phyloP scores from a whole-genome alignment of 2,888 invertebrate genomes.

The Cetonia aurata region DNA sequence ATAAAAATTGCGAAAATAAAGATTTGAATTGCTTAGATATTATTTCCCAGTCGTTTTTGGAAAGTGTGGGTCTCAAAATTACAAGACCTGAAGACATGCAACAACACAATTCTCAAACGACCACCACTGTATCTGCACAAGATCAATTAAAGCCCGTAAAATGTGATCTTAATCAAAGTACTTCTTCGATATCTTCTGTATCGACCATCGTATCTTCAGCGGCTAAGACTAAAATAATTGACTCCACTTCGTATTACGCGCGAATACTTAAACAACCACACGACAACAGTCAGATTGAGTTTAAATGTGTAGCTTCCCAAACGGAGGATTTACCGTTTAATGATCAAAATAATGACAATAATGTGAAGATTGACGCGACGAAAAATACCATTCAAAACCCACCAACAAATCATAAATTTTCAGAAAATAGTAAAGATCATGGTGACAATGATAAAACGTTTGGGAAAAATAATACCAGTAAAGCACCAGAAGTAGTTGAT shows the following conservation, averaged over 20 bases:
- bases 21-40: conserved; percentile 22
- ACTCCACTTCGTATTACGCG: conserved; percentile 6
- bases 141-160: neutral
- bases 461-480: neutral
- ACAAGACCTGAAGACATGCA: neutral
- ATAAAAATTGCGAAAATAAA: conserved; percentile 34
- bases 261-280: conserved; percentile 3
- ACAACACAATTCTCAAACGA: neutral
- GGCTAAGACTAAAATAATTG: conserved; percentile 1
- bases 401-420: neutral
- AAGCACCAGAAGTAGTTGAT: neutral
- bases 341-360: neutral
- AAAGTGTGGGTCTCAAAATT: neutral
- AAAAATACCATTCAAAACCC: neutral
- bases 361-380: neutral
- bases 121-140: neutral
- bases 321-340: neutral
- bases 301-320: conserved; percentile 23
- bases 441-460: neutral
- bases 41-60: conserved; percentile 24
- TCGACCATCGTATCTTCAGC: neutral
- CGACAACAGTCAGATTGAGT: neutral
- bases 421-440: neutral
- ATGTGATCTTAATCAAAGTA: conserved; percentile 20
- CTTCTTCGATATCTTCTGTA: conserved; percentile 11